Base-by-base conservation (phyloP, 2,888 invertebrate species). In the Horisme vitalbata region DNA sequence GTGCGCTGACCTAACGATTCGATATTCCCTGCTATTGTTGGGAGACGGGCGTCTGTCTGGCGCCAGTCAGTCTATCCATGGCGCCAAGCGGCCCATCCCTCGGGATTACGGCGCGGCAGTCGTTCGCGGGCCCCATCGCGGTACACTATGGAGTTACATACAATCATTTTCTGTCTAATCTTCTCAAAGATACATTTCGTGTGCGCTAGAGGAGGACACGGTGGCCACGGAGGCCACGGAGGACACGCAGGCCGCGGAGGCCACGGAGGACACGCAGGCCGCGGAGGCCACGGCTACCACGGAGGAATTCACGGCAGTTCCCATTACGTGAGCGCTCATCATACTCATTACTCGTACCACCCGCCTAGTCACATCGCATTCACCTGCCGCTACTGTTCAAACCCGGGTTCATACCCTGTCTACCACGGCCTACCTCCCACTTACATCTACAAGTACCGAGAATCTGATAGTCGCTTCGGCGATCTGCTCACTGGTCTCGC, bases 401-500 rank as follows among this genome's bases (percentile, higher is more conserved):
- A 70, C 18, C 65, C 79, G 10, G 55, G 57, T 5, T 53, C 71
- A n/a, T 85, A 85, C 44, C 88, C 88, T 0, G 87, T 87, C n/a
- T 88, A 75, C 63, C 79, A 82, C 46, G 74, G 79, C 20, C 54
- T 71, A 11, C 81, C 79, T 2, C 88, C 88, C 1, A 69, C 79
- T 0, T 88, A 88, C 62, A 80, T 88, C 12, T 86, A 83, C 61
- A 75, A 72, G 36, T 87, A 75, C 57, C 68, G 81, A 18, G 84
- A 86, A 41, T 79, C 78, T 5, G 69, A 71, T 2, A 79, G 71
- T 41, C 68, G 81, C 48, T 87, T 75, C 48, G 75, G 81, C 1
- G 75, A 78, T 33, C 52, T 89, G 10, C 57, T 88, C 26, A 76
- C 84, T 1, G 88, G 88, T 5, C 65, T 89, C 13, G 83, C 88